A percentile compares a stretch with the other conserved stretches of the same genome.
These are phyloP conservation scores for Isurus oxyrinchus DNA, from an alignment of 2,113 vertebrate species.

Conservation along the genomic window DNA sequence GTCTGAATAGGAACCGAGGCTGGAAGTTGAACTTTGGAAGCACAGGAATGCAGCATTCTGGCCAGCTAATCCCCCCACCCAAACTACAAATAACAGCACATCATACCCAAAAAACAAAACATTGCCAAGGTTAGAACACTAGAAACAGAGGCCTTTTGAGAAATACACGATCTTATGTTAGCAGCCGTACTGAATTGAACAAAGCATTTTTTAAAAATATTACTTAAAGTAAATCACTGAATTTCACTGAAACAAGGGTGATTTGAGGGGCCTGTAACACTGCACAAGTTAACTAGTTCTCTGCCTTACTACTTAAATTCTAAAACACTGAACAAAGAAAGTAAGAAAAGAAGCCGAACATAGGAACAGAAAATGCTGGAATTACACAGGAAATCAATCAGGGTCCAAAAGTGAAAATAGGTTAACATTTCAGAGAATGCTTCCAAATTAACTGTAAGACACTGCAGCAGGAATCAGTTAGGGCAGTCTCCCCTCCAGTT, in stretches of 20 bases:
- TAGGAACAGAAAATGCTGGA: not conserved
- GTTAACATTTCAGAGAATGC: not conserved
- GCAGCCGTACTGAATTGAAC: not conserved
- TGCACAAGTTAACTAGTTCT: not conserved
- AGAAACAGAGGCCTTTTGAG: constrained; percentile 13
- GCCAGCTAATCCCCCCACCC: not conserved
- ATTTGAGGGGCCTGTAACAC: not conserved
- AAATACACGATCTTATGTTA: not conserved
- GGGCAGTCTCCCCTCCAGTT: not conserved
- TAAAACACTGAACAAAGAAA: not conserved
- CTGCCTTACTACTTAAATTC: not conserved
- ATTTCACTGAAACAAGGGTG: not conserved
- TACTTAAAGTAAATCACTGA: not conserved
- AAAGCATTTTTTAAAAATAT: not conserved
- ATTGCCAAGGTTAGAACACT: not conserved
- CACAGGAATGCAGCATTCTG: not conserved
- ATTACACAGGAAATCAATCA: not conserved
- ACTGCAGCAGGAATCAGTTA: not conserved
- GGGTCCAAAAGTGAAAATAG: not conserved
- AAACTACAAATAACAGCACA: not conserved
- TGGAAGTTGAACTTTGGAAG: constrained; percentile 26
- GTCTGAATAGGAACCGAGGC: not conserved
- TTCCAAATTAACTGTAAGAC: not conserved
- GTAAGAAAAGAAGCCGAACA: not conserved
- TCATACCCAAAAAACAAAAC: constrained; percentile 22